Base-by-base conservation (phyloP, 2,113 vertebrate species). In the Cervus canadensis region DNA sequence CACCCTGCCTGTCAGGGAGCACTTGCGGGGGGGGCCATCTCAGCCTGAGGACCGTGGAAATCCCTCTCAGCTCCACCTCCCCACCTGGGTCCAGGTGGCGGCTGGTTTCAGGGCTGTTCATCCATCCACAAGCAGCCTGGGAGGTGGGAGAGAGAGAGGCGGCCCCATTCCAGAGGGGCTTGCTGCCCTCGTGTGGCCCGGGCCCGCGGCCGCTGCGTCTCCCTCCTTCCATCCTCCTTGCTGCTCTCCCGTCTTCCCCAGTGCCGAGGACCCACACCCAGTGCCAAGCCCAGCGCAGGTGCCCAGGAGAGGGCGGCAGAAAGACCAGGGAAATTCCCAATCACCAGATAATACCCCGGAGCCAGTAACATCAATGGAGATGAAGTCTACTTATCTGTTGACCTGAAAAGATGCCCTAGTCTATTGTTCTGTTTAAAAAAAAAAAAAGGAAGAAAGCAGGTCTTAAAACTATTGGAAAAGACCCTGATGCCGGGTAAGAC, bases 121-220 rank as follows among this genome's bases (percentile, higher is more conserved):
- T 25, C 57, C 19, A 16, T 26, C 79, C 95, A 71, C 67, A 74
- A 91, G 67, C 97, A 64, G 89, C 56, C 97, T 84, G 85, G 97
- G 98, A 96, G 87, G 94, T 48, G 95, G 97, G 98, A 94, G 28
- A 36, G 33, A 92, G 17, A 30, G 90, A 84, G 67, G 84, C 33
- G 82, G 76, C 26, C 87, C 89, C 57, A 60, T 98, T 98, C 83
- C 88, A 79, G 89, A 98, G 91, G 97, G 52, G 94, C 98, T 97
- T 98, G 98, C 98, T 98, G 98, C 98, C 98, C 98, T 98, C 98
- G 17, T 97, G 97, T 98, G 98, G 98, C 97, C 10, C 3, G n/a
- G 95, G 84, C 43, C 94, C 13, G 1, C 25, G 87, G 59, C 6
- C 5, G 5, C 83, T 74, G 50, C 85, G 16, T 15, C 0, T 88